These are phyloP conservation scores for Anarsia innoxiella DNA, from an alignment of 2,888 invertebrate genomes.

Conservation along the genomic window DNA sequence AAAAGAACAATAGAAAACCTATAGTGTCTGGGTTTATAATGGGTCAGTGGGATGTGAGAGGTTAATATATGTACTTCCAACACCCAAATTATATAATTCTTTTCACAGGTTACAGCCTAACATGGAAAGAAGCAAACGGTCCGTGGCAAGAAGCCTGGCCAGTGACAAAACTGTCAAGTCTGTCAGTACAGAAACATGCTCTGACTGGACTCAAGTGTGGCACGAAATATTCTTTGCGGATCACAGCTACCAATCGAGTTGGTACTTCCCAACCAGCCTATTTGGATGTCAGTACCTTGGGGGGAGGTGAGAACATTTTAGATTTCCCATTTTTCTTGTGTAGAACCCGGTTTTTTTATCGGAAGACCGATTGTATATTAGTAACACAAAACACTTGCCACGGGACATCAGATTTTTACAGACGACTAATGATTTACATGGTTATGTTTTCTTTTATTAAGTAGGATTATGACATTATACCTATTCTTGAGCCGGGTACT, in stretches of 20 bases:
- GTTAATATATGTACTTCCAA: too few relatives aligned
- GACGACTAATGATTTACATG: too few relatives aligned
- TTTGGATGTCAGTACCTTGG: conserved; percentile 76
- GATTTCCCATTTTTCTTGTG: too few relatives aligned
- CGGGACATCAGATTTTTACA: too few relatives aligned
- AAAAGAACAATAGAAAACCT: too few relatives aligned
- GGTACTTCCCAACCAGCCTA: conserved; percentile 84
- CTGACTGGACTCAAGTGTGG: conserved; percentile 87
- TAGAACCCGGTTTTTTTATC: too few relatives aligned
- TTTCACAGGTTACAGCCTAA: conserved; percentile 62
- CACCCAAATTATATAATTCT: not conserved
- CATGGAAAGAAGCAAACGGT: conserved; percentile 67
- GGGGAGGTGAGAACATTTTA: conserved; percentile 70
- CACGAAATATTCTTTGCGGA: conserved; percentile 85
- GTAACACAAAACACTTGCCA: too few relatives aligned
- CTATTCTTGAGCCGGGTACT: too few relatives aligned
- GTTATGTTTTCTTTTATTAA: conserved; percentile 3
- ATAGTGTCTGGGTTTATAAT: too few relatives aligned
- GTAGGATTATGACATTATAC: too few relatives aligned
- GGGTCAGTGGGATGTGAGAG: too few relatives aligned
- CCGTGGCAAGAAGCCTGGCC: conserved; percentile 77
- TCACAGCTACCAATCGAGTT: conserved; percentile 88
- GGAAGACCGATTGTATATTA: too few relatives aligned
- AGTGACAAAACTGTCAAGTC: conserved; percentile 70
- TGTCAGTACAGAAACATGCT: conserved; percentile 75